Base-by-base conservation (phyloP, 2,797 vertebrate genomes). In the Sebastes alutus region DNA sequence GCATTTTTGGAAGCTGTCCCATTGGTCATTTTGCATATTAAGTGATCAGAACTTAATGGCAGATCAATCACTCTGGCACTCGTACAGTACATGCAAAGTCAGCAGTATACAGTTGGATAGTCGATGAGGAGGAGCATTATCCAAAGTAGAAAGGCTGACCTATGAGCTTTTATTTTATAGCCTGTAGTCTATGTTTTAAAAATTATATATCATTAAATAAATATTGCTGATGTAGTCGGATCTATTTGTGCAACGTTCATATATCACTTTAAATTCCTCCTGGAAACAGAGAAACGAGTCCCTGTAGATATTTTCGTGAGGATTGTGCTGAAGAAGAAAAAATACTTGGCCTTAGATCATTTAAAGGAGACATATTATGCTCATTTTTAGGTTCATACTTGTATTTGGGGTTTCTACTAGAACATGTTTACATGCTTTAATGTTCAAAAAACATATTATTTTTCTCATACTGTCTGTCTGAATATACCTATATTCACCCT, bases 141-240 rank as follows among this genome's bases (percentile, higher is more conserved):
- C 60, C 27, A 69, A 25, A 76, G 58, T 63, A 22, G 61, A 49
- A 76, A 62, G 7, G 1, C 42, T 55, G 54, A 80, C 74, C 76
- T 82, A 61, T 78, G 52, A 79, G 20, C 63, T 71, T 79, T 71
- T 11, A 46, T 58, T 74, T 72, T 54, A 74, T 2, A 60, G 61
- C 42, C 62, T 23, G 33, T 29, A 10, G 77, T 69, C 55, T 29
- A 27, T 7, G 6, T 65, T 64, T 30, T 30, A 49, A 12, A 74
- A 75, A 33, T 8, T 0, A 27, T 70, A 20, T 52, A 69, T 68
- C 52, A 58, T 72, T 42, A 67, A 46, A 14, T 77, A 58, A 58
- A 0, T 61, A 5, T 1, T 68, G 49, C 66, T 49, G 55, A 77
- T 69, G 59, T 11, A 71, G 61, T 25, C 23, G 13, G 9, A 20